Evolutionary conservation across 2,888 invertebrate genomes (phyloP).

Genomic region (Chaetoderma sp.): DNA sequence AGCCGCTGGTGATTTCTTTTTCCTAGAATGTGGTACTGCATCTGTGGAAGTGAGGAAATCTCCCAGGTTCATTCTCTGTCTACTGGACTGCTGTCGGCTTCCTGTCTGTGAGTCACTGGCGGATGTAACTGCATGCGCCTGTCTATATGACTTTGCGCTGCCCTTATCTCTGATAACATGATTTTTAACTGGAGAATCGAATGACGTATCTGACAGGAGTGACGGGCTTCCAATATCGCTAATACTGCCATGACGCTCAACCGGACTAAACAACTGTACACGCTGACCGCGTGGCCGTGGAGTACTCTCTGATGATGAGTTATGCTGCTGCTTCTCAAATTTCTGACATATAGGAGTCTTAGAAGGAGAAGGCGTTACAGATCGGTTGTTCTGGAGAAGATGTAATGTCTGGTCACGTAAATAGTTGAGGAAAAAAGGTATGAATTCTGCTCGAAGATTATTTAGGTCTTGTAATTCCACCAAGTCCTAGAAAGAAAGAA

Average conservation of each 20-base stretch:
- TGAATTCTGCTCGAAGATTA: slow-evolving; percentile 50
- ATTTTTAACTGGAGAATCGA: not conserved
- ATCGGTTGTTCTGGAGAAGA: slow-evolving; percentile 50
- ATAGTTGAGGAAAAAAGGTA: slow-evolving; percentile 59
- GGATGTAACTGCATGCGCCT: not conserved
- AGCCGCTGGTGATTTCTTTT: slow-evolving; percentile 43
- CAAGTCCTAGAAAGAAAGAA: too few species aligned
- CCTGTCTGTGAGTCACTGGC: not conserved
- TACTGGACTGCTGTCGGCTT: slow-evolving; percentile 1
- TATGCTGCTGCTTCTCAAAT: slow-evolving; percentile 26
- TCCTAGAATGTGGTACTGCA: slow-evolving; percentile 30
- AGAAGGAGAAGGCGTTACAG: slow-evolving; percentile 54
- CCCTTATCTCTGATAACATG: not conserved
- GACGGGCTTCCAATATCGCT: slow-evolving; percentile 20
- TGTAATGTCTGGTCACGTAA: slow-evolving; percentile 57
- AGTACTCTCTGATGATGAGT: slow-evolving; percentile 14
- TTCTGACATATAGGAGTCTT: slow-evolving; percentile 53
- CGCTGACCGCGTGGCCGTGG: slow-evolving; percentile 36
- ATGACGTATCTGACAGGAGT: not conserved
- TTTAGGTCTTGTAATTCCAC: slow-evolving; percentile 35
- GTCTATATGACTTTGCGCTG: not conserved
- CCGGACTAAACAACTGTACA: slow-evolving; percentile 52
- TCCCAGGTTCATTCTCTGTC: slow-evolving; percentile 53
- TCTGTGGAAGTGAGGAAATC: slow-evolving; percentile 54
- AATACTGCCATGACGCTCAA: slow-evolving; percentile 38